Base-by-base conservation (phyloP, 2,797 vertebrate genomes). In the Knipowitschia caucasica region DNA sequence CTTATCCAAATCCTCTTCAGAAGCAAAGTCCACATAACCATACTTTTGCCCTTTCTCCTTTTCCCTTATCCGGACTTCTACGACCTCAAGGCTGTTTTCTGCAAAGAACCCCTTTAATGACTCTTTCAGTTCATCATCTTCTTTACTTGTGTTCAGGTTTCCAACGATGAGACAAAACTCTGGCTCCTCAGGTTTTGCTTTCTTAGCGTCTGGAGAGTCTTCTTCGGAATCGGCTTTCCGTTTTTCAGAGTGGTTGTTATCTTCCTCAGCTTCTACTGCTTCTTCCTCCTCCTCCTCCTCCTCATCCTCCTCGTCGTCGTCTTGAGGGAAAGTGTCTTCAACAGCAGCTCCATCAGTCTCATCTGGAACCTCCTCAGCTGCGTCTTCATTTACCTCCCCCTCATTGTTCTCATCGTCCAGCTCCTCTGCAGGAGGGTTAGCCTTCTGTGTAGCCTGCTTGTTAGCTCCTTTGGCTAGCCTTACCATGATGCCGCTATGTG, bases 11-110 rank as follows among this genome's bases (percentile, higher is more conserved):
- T 99, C 95, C 56, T 95, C 95, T 46, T 94, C 92, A 26, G 89
- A 83, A 25, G 82, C 67, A 56, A 98, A 96, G 26, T 99, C 96
- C 20, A 95, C 94, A 0, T 99, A 99, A 29, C 95, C 97, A 2
- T 97, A 99, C 50, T 89, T 93, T 96, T 86, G 20, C n/a, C n/a
- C n/a, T n/a, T n/a, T n/a, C n/a, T n/a, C n/a, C n/a, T n/a, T n/a
- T n/a, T 74, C 77, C n/a, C 95, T 94, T 40, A 98, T 86, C 59
- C 96, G 89, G 56, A 98, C 90, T 35, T 95, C 93, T 9, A 77
- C 65, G 23, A 93, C 78, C 35, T 92, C 87, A 2, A 98, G 89
- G 12, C 79, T 77, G 34, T 96, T 96, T 81, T 98, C 98, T 23
- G 88, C 65, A 70, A 98, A 98, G 85, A 98, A 91, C 9, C 92